A percentile compares a stretch with the other conserved stretches of the same genome.
Conservation (phyloP, 2,888 invertebrate species). For the Microplitis deprimator region DNA sequence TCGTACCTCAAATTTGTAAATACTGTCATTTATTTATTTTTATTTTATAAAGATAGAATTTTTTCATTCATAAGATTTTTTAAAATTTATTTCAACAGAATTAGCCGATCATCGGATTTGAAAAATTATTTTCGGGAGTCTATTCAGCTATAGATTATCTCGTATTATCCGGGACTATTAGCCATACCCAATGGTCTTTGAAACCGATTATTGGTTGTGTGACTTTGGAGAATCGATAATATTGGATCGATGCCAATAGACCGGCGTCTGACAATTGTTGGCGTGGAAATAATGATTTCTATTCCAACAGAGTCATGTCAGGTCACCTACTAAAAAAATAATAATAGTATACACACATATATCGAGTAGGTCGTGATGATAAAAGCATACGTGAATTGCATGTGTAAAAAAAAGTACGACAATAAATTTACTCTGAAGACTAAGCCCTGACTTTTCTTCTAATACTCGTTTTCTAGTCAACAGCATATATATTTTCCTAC, state of each 20-base stretch:
- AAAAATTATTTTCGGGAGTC: too few species aligned
- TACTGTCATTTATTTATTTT: too few species aligned
- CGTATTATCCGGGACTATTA: background rate
- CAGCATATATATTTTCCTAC: too few species aligned
- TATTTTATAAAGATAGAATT: too few species aligned
- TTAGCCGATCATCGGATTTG: too few species aligned
- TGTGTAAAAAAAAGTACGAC: constrained; percentile 46
- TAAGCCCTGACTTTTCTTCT: background rate
- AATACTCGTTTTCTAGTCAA: background rate
- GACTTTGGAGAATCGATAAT: constrained; percentile 59
- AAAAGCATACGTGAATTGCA: constrained; percentile 32
- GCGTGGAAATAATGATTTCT: constrained; percentile 59
- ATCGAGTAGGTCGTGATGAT: constrained; percentile 33
- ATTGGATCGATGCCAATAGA: constrained; percentile 57
- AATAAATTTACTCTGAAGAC: background rate
- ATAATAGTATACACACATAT: background rate
- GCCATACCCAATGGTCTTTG: background rate
- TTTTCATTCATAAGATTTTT: too few species aligned
- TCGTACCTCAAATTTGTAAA: too few species aligned
- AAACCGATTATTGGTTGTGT: constrained; percentile 27
- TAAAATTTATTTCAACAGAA: background rate
- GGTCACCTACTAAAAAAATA: constrained; percentile 29
- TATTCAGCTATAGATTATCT: background rate
- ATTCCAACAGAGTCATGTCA: constrained; percentile 58
- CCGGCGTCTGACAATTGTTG: constrained; percentile 59